These are phyloP conservation scores for Athrips mouffetella DNA, from an alignment of 2,888 invertebrate genomes.

Conservation along the genomic window DNA sequence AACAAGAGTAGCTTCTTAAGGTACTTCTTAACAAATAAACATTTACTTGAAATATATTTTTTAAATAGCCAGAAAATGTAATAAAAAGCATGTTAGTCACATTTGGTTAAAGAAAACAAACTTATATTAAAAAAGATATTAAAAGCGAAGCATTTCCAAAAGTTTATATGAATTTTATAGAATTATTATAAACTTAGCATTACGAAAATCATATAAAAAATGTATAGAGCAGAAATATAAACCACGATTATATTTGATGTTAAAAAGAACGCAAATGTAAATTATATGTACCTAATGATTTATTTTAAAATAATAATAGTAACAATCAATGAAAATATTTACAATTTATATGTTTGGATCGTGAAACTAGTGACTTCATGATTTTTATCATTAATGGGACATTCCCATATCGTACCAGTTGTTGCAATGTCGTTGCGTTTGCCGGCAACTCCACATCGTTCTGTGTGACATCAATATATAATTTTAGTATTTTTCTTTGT, in stretches of 20 bases:
- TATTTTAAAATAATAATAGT: background rate
- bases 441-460: slow-evolving; percentile 55
- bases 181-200: background rate
- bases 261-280: background rate
- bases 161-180: background rate
- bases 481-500: slow-evolving; percentile 13
- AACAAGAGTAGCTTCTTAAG: no score
- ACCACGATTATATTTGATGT: no score
- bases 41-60: no score
- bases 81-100: no score
- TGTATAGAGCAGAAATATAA: background rate
- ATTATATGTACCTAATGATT: background rate
- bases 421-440: slow-evolving; percentile 42
- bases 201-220: background rate
- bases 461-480: slow-evolving; percentile 39
- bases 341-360: slow-evolving; percentile 19
- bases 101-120: no score
- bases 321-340: slow-evolving; percentile 28
- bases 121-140: background rate
- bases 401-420: slow-evolving; percentile 46
- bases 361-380: slow-evolving; percentile 36
- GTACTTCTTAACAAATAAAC: no score
- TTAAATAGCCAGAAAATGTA: no score
- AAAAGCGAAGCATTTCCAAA: background rate
- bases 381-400: slow-evolving; percentile 27